Evolutionary conservation across 2,888 invertebrate species (phyloP).

Genomic region (Tipula helvola): DNA sequence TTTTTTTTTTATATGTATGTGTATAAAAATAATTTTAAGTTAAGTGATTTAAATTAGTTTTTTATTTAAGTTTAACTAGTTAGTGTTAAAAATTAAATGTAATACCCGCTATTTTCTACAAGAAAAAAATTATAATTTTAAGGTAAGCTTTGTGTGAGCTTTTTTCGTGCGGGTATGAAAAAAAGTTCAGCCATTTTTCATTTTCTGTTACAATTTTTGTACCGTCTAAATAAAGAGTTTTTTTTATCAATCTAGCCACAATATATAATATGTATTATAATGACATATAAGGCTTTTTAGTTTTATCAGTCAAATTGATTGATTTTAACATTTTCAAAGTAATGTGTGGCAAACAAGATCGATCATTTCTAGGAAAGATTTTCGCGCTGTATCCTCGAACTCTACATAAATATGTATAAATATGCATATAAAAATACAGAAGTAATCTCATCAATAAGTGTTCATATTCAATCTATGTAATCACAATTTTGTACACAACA

Average conservation of each 20-base stretch:
- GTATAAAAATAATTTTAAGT: not conserved
- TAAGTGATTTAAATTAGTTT: not conserved
- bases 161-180: not conserved
- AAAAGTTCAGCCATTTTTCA: not conserved
- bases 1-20: not conserved
- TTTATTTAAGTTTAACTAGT: not conserved
- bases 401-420: not conserved
- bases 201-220: not conserved
- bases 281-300: too few relatives aligned
- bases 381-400: not conserved
- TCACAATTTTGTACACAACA: not conserved
- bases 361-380: not conserved
- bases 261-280: too few relatives aligned
- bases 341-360: not conserved
- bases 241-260: too few relatives aligned
- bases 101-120: not conserved
- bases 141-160: not conserved
- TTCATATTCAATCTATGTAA: not conserved
- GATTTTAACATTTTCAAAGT: too few relatives aligned
- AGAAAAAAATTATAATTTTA: not conserved
- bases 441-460: not conserved
- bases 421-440: not conserved
- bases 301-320: too few relatives aligned
- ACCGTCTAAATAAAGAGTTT: too few relatives aligned
- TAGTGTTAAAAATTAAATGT: not conserved